Evolutionary conservation across 2,797 vertebrate species (phyloP).

Genomic region (Gallirallus australis): DNA sequence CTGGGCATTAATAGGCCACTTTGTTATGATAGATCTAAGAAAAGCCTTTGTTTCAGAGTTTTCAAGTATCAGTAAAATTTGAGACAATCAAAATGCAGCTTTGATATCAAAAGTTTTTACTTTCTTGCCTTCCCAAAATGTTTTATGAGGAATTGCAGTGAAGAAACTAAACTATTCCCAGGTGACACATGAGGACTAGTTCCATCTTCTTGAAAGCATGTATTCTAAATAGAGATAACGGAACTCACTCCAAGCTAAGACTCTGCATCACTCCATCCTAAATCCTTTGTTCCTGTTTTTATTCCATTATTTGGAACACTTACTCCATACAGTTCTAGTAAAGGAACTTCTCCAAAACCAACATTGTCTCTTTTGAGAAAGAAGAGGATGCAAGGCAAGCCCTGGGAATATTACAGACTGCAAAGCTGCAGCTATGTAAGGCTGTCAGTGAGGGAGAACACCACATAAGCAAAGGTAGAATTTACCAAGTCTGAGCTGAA

Average conservation of each 20-base stretch:
- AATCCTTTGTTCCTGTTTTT: background rate
- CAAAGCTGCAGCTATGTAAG: background rate
- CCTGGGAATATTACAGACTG: background rate
- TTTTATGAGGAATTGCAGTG: background rate
- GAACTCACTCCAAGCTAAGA: background rate
- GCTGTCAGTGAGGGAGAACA: background rate
- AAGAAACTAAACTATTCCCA: background rate
- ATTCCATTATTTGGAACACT: background rate
- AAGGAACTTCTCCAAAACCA: background rate
- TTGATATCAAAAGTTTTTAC: background rate
- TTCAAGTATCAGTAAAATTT: background rate
- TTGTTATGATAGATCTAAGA: background rate
- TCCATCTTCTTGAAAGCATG: rapidly evolving
- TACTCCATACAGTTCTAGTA: background rate
- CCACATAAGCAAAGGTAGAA: background rate
- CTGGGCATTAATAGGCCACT: background rate
- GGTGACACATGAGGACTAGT: background rate
- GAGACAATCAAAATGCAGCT: background rate
- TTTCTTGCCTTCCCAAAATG: background rate
- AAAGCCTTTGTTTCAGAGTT: background rate
- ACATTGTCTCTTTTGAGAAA: background rate
- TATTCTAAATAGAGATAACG: background rate
- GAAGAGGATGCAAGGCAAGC: background rate
- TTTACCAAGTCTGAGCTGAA: background rate
- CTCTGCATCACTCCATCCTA: background rate